Conservation (phyloP, 2,113 vertebrate species). For the Phyllostomus hastatus region DNA sequence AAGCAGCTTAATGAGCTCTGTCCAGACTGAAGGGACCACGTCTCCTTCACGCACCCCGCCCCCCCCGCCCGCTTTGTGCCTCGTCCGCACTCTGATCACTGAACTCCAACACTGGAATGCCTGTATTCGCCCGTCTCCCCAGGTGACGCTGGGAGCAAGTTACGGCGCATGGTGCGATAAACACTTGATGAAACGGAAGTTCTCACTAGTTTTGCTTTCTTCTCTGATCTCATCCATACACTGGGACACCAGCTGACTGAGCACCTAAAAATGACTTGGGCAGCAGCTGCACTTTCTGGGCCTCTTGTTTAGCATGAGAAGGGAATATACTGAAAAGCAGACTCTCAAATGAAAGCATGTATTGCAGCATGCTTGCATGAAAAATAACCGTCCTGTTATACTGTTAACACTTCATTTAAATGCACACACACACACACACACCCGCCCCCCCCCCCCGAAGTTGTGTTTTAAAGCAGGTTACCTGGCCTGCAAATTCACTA, state of each 20-base stretch:
- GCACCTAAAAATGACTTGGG: neutral
- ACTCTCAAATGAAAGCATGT: neutral
- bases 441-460: neutral
- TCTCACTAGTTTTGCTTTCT: neutral
- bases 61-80: neutral
- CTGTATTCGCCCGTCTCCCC: neutral
- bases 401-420: neutral
- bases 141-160: neutral
- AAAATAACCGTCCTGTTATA: neutral
- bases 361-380: neutral
- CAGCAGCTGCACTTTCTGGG: neutral
- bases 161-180: neutral
- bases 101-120: neutral
- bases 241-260: neutral
- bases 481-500: constrained; percentile 86
- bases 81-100: neutral
- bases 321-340: neutral
- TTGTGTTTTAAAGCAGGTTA: constrained; percentile 62
- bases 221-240: neutral
- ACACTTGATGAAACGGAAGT: neutral
- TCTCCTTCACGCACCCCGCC: neutral
- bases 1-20: neutral
- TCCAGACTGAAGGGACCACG: neutral
- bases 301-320: neutral
- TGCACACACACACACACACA: too few relatives aligned